Evolutionary conservation across 2,113 vertebrate species (phyloP), one percentile per base, ranked within the genome.

Genomic region (Donacobius atricapilla): DNA sequence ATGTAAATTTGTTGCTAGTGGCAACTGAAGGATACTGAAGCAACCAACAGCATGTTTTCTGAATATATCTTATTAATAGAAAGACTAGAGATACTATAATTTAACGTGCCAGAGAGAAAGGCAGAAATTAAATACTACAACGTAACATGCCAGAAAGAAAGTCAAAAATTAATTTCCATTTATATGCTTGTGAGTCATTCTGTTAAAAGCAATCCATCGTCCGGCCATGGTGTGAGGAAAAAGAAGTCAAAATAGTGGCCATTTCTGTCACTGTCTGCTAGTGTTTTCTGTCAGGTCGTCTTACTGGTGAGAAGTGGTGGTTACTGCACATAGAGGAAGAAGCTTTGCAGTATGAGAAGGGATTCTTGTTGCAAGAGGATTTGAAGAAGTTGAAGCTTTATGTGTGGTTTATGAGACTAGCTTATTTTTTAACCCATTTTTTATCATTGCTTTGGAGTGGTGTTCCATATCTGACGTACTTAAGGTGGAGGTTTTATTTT

Each of bases 251-350:
- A 61, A 35, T 24, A n/a, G 37, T 22, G 70, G 24, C 51, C 53
- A 6, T n/a, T 53, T 76, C 23, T 6, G 2, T 50, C 73, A 40
- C 15, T 0, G 0, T 1, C 2, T 33, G 50, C 37, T 53, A 6
- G 6, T 37, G 30, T 48, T 79, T 58, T 23, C 40, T 61, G 11
- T 71, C 40, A 27, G 51, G 22, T 81, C 3, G 0, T 53, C 23
- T n/a, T 1, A 5, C 2, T 0, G 4, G 22, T 56, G 22, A 15
- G 35, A 78, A 63, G 24, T n/a, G 31, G 33, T 73, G 33, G 7
- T 50, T 18, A 24, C 6, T 0, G 1, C 25, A 20, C 56, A 30
- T 0, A 7, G 35, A 86, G n/a, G 47, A 58, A 20, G 66, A 53
- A 75, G 28, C 47, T 3, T 1, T 39, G 47, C 51, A 42, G 35